Conservation (phyloP, 1,140 invertebrate species). For the Dendroctonus ponderosae region DNA sequence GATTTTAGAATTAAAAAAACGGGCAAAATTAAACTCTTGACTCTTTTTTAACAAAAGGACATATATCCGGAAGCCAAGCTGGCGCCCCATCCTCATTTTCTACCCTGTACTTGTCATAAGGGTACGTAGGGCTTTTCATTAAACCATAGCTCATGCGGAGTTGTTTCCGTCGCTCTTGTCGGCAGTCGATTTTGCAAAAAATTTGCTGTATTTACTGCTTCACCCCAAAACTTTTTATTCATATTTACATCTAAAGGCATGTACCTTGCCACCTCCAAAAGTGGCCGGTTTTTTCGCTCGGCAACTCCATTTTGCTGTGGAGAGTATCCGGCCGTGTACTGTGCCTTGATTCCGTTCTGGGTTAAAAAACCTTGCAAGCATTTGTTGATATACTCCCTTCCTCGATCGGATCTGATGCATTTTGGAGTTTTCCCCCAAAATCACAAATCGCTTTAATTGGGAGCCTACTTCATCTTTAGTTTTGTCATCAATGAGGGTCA, state of each 20-base stretch:
- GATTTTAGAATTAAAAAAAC: too few relatives aligned
- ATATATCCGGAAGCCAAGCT: too few relatives aligned
- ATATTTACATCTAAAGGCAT: conserved; percentile 9
- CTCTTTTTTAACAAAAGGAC: too few relatives aligned
- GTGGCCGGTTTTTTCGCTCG: conserved; percentile 4
- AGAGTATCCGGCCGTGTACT: conserved; percentile 12
- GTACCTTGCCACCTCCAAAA: conserved; percentile 10
- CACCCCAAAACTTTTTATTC: conserved; percentile 8
- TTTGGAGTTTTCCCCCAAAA: not conserved
- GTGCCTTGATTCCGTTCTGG: conserved; percentile 6
- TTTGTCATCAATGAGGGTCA: too few relatives aligned
- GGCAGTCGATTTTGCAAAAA: conserved; percentile 10
- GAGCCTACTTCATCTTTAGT: too few relatives aligned
- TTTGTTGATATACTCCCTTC: not conserved
- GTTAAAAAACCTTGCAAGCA: not conserved
- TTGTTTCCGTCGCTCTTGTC: conserved; percentile 11
- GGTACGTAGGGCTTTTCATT: conserved; percentile 34
- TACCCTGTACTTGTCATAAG: too few relatives aligned
- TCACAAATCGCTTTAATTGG: too few relatives aligned
- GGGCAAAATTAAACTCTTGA: too few relatives aligned
- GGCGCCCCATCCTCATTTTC: too few relatives aligned
- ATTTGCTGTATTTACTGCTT: conserved; percentile 15
- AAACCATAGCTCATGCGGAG: conserved; percentile 22
- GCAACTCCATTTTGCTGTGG: conserved; percentile 19
- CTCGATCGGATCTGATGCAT: conserved; percentile 1